Evolutionary conservation across 2,113 vertebrate genomes (phyloP).

Genomic region (Leuciscus idus): DNA sequence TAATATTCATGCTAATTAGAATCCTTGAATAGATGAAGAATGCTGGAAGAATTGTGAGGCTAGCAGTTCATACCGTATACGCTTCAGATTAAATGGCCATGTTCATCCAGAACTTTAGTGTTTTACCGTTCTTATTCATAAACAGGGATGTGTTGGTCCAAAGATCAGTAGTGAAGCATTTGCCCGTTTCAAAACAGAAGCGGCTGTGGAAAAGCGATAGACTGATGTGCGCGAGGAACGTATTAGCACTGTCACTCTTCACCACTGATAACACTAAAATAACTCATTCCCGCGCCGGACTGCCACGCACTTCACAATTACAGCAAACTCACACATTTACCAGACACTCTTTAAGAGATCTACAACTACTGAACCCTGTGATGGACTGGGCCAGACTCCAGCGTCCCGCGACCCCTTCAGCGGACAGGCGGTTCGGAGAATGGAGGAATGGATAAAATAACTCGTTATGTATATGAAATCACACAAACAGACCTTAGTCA

Average conservation of each 20-base stretch:
- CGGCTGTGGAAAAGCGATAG: constrained; percentile 1
- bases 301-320: neutral
- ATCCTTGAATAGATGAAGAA: neutral
- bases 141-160: neutral
- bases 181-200: neutral
- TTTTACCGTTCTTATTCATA: neutral
- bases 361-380: neutral
- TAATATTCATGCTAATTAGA: no score
- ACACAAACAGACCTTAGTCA: neutral
- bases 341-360: neutral
- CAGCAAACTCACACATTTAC: neutral
- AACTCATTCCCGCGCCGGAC: neutral
- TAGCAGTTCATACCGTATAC: no score
- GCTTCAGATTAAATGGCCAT: neutral
- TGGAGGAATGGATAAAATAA: neutral
- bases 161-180: neutral
- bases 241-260: neutral
- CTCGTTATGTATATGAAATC: neutral
- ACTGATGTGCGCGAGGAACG: neutral
- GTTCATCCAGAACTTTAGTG: neutral
- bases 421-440: neutral
- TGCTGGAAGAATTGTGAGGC: neutral
- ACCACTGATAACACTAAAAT: neutral
- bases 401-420: neutral
- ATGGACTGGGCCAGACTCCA: neutral